Conservation (phyloP, 1,140 invertebrate species). For the Orchestia grillus region DNA sequence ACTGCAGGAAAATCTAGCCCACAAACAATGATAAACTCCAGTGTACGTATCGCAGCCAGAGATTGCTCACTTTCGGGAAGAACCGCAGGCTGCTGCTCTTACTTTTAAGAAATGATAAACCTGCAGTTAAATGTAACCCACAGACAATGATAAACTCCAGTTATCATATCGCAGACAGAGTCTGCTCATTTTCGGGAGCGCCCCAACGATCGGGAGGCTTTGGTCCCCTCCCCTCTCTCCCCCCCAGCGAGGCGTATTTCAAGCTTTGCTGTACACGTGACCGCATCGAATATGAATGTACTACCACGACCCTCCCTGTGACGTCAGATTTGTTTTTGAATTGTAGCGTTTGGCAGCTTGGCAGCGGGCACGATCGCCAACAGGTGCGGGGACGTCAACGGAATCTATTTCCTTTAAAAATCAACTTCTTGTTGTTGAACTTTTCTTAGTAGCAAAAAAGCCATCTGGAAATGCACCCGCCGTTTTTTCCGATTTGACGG, state of each 20-base stretch:
- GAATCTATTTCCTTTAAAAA: neutral
- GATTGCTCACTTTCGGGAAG: neutral
- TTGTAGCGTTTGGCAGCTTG: neutral
- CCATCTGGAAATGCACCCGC: neutral
- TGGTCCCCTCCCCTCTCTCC: neutral
- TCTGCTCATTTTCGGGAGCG: neutral
- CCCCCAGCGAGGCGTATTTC: neutral
- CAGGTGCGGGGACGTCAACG: neutral
- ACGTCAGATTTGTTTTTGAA: neutral
- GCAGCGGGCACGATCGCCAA: neutral
- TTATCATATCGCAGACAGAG: neutral
- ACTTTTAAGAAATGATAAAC: too few species aligned
- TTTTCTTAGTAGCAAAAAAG: neutral
- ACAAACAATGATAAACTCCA: neutral
- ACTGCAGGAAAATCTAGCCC: neutral
- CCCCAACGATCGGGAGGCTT: neutral
- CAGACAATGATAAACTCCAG: neutral
- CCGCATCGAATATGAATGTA: neutral
- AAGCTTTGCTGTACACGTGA: neutral
- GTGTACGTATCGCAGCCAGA: neutral
- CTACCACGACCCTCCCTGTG: neutral
- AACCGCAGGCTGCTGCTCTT: too few species aligned
- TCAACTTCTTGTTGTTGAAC: neutral
- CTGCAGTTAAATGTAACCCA: neutral
- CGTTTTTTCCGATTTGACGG: neutral